phyloP scores from a whole-genome alignment of 2,113 vertebrate species.

The Pitta sordida region DNA sequence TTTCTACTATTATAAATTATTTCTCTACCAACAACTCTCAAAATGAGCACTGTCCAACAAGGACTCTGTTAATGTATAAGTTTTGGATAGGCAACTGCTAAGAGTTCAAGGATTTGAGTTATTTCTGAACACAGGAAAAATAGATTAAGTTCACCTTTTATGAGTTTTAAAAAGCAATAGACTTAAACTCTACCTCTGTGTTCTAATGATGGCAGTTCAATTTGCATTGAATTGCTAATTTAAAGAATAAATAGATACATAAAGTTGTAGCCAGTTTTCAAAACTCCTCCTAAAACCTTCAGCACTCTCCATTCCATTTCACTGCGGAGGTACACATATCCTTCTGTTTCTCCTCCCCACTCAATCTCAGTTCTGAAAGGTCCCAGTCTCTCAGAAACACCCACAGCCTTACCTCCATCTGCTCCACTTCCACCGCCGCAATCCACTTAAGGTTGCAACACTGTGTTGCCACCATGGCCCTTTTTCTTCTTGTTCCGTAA shows the following conservation, averaged over 20 bases:
- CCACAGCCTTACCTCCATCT: background rate
- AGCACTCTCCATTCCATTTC: background rate
- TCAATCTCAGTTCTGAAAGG: background rate
- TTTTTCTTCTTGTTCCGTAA: background rate
- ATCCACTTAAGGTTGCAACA: background rate
- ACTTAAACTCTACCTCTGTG: background rate
- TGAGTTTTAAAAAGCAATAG: background rate
- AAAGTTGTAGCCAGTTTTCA: background rate
- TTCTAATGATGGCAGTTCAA: background rate
- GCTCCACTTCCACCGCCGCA: background rate
- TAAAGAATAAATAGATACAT: background rate
- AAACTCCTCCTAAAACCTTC: background rate
- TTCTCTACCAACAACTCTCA: background rate
- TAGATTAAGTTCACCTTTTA: background rate
- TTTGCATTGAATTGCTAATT: background rate
- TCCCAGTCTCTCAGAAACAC: background rate
- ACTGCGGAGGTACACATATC: fast-evolving
- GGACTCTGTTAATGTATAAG: background rate
- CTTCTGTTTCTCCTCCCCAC: background rate
- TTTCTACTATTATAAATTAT: background rate
- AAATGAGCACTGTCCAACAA: background rate
- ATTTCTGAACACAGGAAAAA: background rate
- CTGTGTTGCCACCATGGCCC: background rate
- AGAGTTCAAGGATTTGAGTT: background rate
- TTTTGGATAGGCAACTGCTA: background rate